These are phyloP conservation scores for Syrmaticus mikado DNA, from an alignment of 2,113 vertebrate species.

Conservation along the genomic window DNA sequence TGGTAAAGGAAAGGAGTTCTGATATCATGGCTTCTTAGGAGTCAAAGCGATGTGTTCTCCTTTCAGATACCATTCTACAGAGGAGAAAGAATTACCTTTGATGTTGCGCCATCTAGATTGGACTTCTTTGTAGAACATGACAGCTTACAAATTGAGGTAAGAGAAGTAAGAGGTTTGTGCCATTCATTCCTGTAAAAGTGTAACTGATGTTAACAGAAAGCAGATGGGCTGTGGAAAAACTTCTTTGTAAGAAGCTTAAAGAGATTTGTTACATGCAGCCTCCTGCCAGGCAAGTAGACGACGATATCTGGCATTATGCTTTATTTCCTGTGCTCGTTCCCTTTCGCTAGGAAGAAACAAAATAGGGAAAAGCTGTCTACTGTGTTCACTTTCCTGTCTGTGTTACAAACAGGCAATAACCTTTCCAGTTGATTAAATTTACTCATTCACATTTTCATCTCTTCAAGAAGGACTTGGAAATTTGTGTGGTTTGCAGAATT, in stretches of 20 bases:
- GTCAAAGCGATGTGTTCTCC: neutral
- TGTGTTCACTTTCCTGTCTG: accelerated
- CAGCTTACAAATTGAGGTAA: slow-evolving; percentile 92
- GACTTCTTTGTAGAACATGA: slow-evolving; percentile 92
- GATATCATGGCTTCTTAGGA: neutral
- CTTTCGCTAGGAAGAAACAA: neutral
- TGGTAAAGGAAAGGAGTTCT: neutral
- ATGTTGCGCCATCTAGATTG: slow-evolving; percentile 92
- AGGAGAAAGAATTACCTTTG: slow-evolving; percentile 97
- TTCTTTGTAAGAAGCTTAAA: neutral
- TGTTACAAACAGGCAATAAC: neutral
- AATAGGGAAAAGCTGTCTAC: neutral
- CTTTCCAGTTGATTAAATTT: neutral
- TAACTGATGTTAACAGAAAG: neutral
- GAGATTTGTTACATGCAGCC: accelerated
- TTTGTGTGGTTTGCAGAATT: neutral
- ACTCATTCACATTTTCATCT: neutral
- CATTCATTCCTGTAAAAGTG: neutral
- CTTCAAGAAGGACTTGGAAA: neutral
- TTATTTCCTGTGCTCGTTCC: neutral
- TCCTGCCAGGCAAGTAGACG: neutral
- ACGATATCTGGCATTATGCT: accelerated
- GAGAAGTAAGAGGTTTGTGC: neutral
- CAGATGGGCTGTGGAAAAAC: neutral
- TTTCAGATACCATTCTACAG: slow-evolving; percentile 94